These are phyloP conservation scores for Cryptocephalus primarius DNA, from an alignment of 2,888 invertebrate species.

Conservation along the genomic window DNA sequence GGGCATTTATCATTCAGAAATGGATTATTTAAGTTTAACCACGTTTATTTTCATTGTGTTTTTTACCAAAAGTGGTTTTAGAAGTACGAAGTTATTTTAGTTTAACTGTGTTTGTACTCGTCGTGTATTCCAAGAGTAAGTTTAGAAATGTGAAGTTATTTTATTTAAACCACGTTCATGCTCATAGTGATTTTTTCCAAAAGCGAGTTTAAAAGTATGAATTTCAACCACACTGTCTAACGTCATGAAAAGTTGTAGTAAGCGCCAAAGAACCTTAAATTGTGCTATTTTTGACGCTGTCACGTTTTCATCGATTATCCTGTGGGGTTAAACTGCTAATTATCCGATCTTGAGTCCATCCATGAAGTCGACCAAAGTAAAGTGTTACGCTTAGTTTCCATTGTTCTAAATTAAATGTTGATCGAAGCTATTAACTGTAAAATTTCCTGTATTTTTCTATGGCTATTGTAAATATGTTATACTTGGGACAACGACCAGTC, in stretches of 20 bases:
- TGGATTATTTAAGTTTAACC: no score
- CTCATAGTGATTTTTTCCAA: background rate
- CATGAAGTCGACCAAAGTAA: conserved; percentile 19
- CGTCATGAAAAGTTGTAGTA: conserved; percentile 1
- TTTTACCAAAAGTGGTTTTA: background rate
- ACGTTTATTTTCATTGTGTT: no score
- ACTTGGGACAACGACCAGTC: conserved; percentile 10
- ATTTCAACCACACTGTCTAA: no score
- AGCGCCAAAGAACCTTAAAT: no score
- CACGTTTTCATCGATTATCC: conserved; percentile 16
- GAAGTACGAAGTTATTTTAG: background rate
- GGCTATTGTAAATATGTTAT: conserved; percentile 5
- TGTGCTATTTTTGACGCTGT: no score
- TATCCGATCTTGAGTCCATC: conserved; percentile 15
- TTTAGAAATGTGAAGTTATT: background rate
- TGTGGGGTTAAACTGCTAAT: conserved; percentile 10
- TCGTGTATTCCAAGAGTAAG: background rate
- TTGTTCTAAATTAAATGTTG: background rate
- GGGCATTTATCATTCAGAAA: no score
- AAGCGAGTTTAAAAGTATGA: background rate
- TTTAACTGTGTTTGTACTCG: background rate
- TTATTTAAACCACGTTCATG: background rate
- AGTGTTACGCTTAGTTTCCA: conserved; percentile 13
- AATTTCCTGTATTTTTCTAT: background rate
- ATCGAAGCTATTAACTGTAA: background rate